Percentiles rank a stretch among this genome's conserved stretches.
These are phyloP conservation scores for Watsonalla binaria DNA, from an alignment of 2,888 invertebrate genomes.

Conservation along the genomic window DNA sequence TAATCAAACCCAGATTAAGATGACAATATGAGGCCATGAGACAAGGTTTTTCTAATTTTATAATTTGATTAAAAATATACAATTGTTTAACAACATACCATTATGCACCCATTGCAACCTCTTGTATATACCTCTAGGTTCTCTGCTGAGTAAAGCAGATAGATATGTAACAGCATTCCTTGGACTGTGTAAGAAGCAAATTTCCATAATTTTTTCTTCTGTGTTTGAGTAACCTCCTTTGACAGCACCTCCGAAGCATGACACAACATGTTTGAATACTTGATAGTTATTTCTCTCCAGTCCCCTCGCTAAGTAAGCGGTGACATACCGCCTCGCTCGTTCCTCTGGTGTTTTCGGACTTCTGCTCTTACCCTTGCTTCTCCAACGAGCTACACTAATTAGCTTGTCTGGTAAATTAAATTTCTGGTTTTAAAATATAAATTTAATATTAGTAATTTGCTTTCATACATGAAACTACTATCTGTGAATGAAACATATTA, in stretches of 20 bases:
- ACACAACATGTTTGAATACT: conserved; percentile 45
- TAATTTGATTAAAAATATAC: no score
- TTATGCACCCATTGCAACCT: conserved; percentile 28
- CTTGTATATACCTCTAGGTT: conserved; percentile 50
- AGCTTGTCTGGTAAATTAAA: conserved; percentile 53
- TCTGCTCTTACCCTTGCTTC: conserved; percentile 36
- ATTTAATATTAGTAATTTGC: background rate
- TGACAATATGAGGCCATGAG: no score
- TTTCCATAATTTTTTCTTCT: conserved; percentile 57
- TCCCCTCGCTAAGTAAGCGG: conserved; percentile 51
- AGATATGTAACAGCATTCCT: conserved; percentile 35
- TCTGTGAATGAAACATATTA: no score
- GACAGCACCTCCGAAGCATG: conserved; percentile 29
- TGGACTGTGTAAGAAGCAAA: conserved; percentile 47
- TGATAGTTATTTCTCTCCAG: conserved; percentile 52
- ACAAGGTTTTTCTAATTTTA: no score
- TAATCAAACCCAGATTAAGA: no score
- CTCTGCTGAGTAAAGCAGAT: conserved; percentile 43
- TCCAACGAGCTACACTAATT: conserved; percentile 52
- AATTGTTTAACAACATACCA: conserved; percentile 21
- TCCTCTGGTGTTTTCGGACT: conserved; percentile 38
- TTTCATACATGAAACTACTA: background rate
- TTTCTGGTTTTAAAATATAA: conserved; percentile 27
- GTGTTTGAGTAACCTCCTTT: conserved; percentile 39
- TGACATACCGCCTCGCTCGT: conserved; percentile 42